Evolutionary conservation across 2,888 invertebrate species (phyloP).

Genomic region (Prionchulus punctatus): DNA sequence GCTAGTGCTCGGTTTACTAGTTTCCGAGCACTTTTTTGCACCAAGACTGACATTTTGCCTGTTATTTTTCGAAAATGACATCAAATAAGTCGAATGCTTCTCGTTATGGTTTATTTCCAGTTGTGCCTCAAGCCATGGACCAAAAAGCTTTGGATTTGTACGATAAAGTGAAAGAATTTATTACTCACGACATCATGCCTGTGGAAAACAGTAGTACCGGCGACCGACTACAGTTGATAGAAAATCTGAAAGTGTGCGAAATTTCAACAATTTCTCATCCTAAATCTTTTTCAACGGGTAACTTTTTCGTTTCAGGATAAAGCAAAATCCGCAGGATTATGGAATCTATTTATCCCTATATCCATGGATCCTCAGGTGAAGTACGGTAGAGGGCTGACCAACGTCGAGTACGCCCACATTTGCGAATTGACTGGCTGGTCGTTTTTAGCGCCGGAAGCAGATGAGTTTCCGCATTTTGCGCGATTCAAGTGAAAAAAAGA

Average conservation of each 20-base stretch:
- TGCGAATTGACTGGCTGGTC: conserved; percentile 38
- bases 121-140: conserved; percentile 31
- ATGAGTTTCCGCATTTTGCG: not conserved
- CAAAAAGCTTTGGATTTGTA: conserved; percentile 32
- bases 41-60: not conserved
- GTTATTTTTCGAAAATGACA: too few relatives aligned
- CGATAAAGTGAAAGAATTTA: conserved; percentile 33
- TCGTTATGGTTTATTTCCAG: conserved; percentile 28
- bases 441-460: conserved; percentile 34
- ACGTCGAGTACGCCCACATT: conserved; percentile 38
- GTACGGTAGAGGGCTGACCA: conserved; percentile 35
- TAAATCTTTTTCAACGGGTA: too few relatives aligned
- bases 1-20: too few relatives aligned
- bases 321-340: conserved; percentile 34
- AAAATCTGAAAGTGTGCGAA: too few relatives aligned
- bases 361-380: conserved; percentile 33
- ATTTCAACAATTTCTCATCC: too few relatives aligned
- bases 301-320: conserved; percentile 23
- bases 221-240: conserved; percentile 27
- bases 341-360: conserved; percentile 37
- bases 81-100: too few relatives aligned
- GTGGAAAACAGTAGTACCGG: too few relatives aligned
- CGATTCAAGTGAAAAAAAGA: too few relatives aligned
- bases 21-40: too few relatives aligned
- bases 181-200: conserved; percentile 34